phyloP scores from a whole-genome alignment of 2,797 vertebrate species.

The Muscicapa striata region DNA sequence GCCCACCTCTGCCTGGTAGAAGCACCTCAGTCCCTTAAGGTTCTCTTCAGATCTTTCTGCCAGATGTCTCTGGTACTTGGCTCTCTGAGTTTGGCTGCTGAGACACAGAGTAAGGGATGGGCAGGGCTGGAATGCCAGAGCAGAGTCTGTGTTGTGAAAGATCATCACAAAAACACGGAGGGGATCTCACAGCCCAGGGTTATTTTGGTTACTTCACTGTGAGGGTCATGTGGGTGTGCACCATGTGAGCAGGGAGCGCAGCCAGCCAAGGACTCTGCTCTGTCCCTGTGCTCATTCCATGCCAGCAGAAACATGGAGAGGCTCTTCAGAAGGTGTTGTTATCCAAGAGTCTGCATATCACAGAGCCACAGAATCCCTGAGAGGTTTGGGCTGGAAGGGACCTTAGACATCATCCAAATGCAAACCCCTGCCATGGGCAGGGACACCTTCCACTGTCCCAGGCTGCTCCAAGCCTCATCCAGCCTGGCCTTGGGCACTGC shows the following conservation, averaged over 20 bases:
- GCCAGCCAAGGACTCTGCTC: not conserved
- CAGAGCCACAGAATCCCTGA: not conserved
- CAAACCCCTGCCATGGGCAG: not conserved
- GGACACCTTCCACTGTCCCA: not conserved
- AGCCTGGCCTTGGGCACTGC: rapidly evolving
- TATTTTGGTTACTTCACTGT: not conserved
- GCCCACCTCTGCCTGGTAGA: not conserved
- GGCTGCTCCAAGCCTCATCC: rapidly evolving
- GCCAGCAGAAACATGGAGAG: not conserved
- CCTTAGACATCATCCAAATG: not conserved
- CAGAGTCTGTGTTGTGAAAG: not conserved
- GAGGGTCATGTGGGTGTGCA: not conserved
- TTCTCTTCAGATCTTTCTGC: not conserved
- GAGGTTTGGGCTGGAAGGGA: not conserved
- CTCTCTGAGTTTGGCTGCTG: not conserved
- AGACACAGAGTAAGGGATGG: not conserved
- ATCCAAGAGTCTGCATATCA: not conserved
- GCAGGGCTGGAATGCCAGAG: not conserved
- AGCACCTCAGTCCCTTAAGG: not conserved
- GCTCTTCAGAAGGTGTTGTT: not conserved
- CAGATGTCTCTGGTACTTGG: not conserved
- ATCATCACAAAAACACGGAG: not conserved
- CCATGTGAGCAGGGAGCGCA: not conserved
- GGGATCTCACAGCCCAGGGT: not conserved
- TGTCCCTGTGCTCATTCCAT: not conserved